Conservation (phyloP, 2,113 vertebrate species). For the Pelobates fuscus region DNA sequence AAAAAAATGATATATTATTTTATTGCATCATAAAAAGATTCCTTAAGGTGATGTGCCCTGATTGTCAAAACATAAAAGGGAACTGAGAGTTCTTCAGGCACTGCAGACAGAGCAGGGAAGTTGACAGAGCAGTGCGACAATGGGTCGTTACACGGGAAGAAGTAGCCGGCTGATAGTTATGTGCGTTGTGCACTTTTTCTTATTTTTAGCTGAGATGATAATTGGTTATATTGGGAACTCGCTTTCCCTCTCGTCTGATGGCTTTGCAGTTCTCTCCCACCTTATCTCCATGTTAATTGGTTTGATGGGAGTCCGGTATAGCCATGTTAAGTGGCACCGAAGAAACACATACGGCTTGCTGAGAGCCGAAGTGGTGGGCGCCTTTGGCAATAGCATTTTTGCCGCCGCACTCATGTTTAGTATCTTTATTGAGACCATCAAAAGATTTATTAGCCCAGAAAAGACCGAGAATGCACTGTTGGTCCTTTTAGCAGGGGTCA, state of each 20-base stretch:
- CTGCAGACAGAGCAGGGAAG: not conserved
- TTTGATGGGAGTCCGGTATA: slow-evolving; percentile 54
- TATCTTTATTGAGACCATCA: slow-evolving; percentile 69
- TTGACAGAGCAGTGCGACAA: slow-evolving; percentile 22
- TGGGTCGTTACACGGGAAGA: slow-evolving; percentile 69
- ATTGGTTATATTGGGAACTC: slow-evolving; percentile 67
- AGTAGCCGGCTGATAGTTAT: slow-evolving; percentile 67
- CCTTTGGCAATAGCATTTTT: slow-evolving; percentile 74
- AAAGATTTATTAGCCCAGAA: slow-evolving; percentile 66
- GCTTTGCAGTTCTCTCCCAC: slow-evolving; percentile 72
- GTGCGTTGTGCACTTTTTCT: slow-evolving; percentile 54
- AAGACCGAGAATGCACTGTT: slow-evolving; percentile 63
- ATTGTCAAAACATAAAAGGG: slow-evolving; percentile 51
- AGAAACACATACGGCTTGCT: slow-evolving; percentile 66
- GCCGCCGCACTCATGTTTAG: slow-evolving; percentile 72
- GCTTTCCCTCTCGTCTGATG: slow-evolving; percentile 71
- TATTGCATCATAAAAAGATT: slow-evolving; percentile 70
- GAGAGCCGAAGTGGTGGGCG: slow-evolving; percentile 71
- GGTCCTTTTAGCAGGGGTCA: slow-evolving; percentile 62
- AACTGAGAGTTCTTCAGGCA: not conserved
- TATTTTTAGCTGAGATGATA: slow-evolving; percentile 64
- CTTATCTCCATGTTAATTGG: slow-evolving; percentile 71
- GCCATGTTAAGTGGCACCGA: slow-evolving; percentile 59
- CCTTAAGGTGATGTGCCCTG: slow-evolving; percentile 52
- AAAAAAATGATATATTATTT: slow-evolving; percentile 78